These are phyloP conservation scores for Patella depressa DNA, from an alignment of 2,888 invertebrate species.

Conservation along the genomic window DNA sequence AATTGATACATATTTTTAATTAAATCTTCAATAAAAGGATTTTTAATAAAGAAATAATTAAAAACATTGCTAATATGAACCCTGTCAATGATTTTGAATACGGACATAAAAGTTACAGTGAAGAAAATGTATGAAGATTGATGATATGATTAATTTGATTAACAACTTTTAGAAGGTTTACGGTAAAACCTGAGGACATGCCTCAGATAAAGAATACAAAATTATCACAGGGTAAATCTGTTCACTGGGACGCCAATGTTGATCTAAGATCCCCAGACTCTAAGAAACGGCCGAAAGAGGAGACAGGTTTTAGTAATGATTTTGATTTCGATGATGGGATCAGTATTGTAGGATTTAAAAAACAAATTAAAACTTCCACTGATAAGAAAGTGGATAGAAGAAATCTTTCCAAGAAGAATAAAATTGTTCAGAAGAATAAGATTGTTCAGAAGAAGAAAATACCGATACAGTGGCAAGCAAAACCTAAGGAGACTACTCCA, in stretches of 20 bases:
- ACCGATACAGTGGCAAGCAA: neutral
- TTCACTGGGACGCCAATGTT: conserved; percentile 4
- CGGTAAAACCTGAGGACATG: neutral
- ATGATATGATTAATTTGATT: no score
- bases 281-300: neutral
- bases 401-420: neutral
- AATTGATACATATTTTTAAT: no score
- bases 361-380: conserved; percentile 3
- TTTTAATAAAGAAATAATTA: no score
- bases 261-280: conserved; percentile 4
- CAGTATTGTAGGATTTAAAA: conserved; percentile 2
- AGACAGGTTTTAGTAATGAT: conserved; percentile 1
- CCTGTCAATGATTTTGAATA: no score
- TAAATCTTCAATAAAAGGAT: no score
- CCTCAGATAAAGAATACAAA: conserved; percentile 7
- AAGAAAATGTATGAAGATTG: no score
- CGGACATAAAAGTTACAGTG: no score
- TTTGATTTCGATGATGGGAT: neutral
- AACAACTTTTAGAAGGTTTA: neutral
- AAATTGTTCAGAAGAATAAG: neutral
- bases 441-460: neutral
- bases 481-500: neutral
- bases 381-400: neutral
- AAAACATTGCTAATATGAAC: no score
- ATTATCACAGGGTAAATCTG: neutral